These are phyloP conservation scores for Oostethus manadensis DNA, from an alignment of 2,113 vertebrate species.

Conservation along the genomic window DNA sequence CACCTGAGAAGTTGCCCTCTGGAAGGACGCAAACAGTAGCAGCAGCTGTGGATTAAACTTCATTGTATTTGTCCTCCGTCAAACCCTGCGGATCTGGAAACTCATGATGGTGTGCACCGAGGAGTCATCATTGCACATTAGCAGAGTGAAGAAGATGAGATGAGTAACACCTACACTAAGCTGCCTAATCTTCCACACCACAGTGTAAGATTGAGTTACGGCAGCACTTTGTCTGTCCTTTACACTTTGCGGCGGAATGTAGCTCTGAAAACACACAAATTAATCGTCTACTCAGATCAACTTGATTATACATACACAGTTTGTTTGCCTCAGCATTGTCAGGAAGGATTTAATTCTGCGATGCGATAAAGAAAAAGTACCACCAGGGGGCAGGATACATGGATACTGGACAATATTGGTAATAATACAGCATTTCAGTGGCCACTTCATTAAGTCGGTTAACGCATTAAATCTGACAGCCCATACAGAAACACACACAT, in stretches of 20 bases:
- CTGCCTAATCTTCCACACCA: constrained; percentile 62
- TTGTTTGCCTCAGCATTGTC: not conserved
- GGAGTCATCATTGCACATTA: constrained; percentile 5
- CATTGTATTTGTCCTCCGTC: constrained; percentile 20
- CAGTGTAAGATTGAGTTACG: constrained; percentile 4
- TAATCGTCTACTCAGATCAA: not conserved
- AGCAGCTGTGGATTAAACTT: constrained; percentile 34
- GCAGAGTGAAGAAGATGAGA: constrained; percentile 17
- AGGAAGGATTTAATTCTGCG: not conserved
- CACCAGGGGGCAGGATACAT: constrained; percentile 14
- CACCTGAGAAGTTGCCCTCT: constrained; percentile 37
- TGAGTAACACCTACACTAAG: constrained; percentile 47
- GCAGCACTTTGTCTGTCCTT: not conserved
- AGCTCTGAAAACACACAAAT: not conserved
- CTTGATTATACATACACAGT: not conserved
- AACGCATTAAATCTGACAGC: no score
- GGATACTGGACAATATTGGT: no score
- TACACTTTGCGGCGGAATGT: not conserved
- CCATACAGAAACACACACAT: no score
- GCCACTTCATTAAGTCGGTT: no score
- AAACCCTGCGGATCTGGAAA: constrained; percentile 7
- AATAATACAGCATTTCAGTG: no score
- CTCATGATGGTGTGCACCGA: not conserved
- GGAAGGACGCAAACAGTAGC: constrained; percentile 43
- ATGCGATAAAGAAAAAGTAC: not conserved